Conservation (phyloP, 2,113 vertebrate species). For the Nothoprocta perdicaria region DNA sequence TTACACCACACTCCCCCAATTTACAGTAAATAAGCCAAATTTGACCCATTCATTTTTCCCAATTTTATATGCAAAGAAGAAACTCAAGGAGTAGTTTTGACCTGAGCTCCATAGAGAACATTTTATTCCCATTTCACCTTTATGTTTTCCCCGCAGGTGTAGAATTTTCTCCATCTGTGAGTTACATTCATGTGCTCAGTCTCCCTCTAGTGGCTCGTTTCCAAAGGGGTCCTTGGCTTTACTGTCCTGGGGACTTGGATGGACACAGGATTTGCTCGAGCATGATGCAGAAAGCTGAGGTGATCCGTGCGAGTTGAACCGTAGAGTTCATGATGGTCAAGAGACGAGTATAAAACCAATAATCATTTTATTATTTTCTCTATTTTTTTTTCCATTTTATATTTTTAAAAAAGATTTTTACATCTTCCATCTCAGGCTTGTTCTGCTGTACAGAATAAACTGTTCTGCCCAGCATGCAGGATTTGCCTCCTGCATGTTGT, state of each 20-base stretch:
- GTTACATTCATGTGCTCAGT: slow-evolving; percentile 37
- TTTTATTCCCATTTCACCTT: not conserved
- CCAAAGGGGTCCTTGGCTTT: slow-evolving; percentile 20
- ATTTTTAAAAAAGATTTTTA: not conserved
- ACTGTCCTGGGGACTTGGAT: not conserved
- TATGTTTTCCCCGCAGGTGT: not conserved
- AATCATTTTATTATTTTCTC: not conserved
- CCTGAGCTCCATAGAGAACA: not conserved
- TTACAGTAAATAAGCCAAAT: not conserved
- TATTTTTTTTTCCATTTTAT: not conserved
- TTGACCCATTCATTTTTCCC: slow-evolving; percentile 1
- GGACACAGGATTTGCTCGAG: not conserved
- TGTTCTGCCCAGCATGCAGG: not conserved
- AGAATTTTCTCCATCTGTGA: not conserved
- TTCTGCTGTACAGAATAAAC: not conserved
- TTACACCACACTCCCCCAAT: not conserved
- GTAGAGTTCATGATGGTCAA: not conserved
- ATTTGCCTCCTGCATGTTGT: slow-evolving; percentile 1
- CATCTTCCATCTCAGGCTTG: not conserved
- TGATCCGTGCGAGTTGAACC: not conserved
- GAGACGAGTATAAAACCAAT: not conserved
- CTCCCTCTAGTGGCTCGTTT: slow-evolving; percentile 73
- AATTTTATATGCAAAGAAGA: not conserved
- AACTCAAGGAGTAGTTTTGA: not conserved
- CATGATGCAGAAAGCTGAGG: not conserved